Conservation (phyloP, 2,888 invertebrate species). For the Metalampra italica region DNA sequence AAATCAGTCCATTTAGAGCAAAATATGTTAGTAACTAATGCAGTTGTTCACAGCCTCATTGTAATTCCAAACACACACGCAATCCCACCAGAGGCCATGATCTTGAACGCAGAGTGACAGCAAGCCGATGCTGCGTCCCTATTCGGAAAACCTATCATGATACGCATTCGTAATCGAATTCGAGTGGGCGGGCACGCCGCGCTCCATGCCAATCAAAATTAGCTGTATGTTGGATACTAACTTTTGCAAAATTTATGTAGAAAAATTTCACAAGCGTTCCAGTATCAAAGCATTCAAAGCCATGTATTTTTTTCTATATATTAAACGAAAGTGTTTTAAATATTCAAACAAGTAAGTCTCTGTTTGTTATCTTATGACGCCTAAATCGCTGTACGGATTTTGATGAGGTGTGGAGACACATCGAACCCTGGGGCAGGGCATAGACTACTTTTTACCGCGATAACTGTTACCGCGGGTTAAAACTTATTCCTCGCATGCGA, state of each 20-base stretch:
- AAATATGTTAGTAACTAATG: conserved; percentile 23
- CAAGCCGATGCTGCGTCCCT: conserved; percentile 35
- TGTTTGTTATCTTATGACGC: no score
- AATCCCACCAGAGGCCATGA: conserved; percentile 60
- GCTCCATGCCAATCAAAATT: conserved; percentile 27
- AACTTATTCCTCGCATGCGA: no score
- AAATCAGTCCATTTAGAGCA: background rate
- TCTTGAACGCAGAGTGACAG: conserved; percentile 57
- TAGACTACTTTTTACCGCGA: no score
- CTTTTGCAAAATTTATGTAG: conserved; percentile 12
- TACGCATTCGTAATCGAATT: conserved; percentile 39
- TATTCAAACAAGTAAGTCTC: no score
- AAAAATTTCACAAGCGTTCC: conserved; percentile 1
- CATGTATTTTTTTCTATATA: no score
- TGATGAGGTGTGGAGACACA: no score
- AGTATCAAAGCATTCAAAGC: no score
- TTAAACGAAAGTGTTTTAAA: no score
- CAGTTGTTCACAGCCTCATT: conserved; percentile 48
- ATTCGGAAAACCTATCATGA: conserved; percentile 38
- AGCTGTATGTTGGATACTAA: conserved; percentile 18
- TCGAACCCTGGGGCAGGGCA: no score
- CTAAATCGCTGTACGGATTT: no score
- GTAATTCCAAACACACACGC: conserved; percentile 62
- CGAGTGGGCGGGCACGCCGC: conserved; percentile 13
- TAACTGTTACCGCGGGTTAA: no score